phyloP scores from a whole-genome alignment of 2,888 invertebrate genomes.

The Meteorus cinctellus region DNA sequence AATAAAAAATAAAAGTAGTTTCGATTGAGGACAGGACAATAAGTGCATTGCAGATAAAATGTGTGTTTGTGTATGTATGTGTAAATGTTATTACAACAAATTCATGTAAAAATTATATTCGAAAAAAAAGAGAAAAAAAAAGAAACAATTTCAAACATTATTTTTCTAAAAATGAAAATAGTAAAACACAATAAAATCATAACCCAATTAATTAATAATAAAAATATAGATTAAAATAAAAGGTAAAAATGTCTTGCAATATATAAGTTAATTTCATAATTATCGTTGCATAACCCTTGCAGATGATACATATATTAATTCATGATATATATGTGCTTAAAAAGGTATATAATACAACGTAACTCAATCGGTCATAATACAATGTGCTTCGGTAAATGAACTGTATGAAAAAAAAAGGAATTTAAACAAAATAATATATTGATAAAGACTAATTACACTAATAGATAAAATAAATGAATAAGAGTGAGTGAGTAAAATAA shows the following conservation, averaged over 20 bases:
- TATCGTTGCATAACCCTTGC: not conserved
- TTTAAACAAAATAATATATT: slow-evolving; percentile 28
- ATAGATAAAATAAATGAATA: slow-evolving; percentile 22
- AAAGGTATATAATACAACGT: not conserved
- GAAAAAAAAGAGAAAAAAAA: not conserved
- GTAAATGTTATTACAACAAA: slow-evolving; percentile 15
- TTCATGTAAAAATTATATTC: not conserved
- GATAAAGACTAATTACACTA: slow-evolving; percentile 31
- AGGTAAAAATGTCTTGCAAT: not conserved
- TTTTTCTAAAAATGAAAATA: not conserved
- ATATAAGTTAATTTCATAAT: not conserved
- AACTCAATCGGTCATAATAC: slow-evolving; percentile 13
- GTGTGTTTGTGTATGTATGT: not conserved
- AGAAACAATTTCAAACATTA: not conserved
- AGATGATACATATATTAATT: not conserved
- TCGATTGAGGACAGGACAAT: slow-evolving; percentile 13
- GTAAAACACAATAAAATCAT: not conserved
- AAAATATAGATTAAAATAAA: not conserved
- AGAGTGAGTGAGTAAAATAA: not conserved
- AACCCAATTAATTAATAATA: not conserved
- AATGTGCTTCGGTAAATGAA: slow-evolving; percentile 34
- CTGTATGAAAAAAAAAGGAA: slow-evolving; percentile 28
- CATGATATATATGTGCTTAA: slow-evolving; percentile 1
- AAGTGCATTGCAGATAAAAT: not conserved
- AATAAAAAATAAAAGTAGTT: not conserved